Evolutionary conservation across 2,888 invertebrate genomes (phyloP).

Genomic region (Drosophila nigritarsus): DNA sequence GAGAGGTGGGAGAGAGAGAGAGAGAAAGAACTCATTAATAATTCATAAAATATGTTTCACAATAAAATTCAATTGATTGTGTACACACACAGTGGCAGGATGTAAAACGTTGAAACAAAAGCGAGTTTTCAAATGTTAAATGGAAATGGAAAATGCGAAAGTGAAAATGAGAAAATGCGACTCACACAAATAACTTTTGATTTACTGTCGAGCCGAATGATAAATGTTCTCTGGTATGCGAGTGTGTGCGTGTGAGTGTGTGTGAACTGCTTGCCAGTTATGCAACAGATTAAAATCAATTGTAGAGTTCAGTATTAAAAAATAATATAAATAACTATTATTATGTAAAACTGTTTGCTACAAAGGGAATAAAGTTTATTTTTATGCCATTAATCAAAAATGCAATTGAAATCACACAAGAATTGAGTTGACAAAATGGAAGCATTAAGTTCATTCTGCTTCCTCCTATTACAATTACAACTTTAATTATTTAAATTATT

Average conservation of each 20-base stretch:
- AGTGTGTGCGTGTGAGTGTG: constrained; percentile 19
- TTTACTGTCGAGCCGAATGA: constrained; percentile 57
- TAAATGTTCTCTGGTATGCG: constrained; percentile 56
- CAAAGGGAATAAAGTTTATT: not conserved
- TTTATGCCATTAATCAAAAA: constrained; percentile 43
- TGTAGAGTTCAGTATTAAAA: constrained; percentile 13
- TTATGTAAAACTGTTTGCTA: constrained; percentile 7
- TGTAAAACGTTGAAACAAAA: constrained; percentile 18
- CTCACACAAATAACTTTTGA: constrained; percentile 32
- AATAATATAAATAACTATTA: not conserved
- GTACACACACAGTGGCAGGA: constrained; percentile 60
- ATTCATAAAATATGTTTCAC: constrained; percentile 73
- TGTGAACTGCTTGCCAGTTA: constrained; percentile 5
- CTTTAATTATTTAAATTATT: too few relatives aligned
- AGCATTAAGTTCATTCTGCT: not conserved
- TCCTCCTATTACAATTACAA: too few relatives aligned
- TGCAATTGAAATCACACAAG: constrained; percentile 2
- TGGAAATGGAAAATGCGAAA: constrained; percentile 13
- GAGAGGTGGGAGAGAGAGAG: not conserved
- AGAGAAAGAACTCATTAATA: constrained; percentile 62
- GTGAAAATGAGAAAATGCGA: constrained; percentile 20
- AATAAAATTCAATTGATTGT: constrained; percentile 79
- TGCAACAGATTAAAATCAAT: constrained; percentile 50
- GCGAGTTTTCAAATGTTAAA: constrained; percentile 30
- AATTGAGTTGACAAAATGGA: not conserved